phyloP scores from a whole-genome alignment of 2,888 invertebrate species.

The Lasioglossum vierecki region DNA sequence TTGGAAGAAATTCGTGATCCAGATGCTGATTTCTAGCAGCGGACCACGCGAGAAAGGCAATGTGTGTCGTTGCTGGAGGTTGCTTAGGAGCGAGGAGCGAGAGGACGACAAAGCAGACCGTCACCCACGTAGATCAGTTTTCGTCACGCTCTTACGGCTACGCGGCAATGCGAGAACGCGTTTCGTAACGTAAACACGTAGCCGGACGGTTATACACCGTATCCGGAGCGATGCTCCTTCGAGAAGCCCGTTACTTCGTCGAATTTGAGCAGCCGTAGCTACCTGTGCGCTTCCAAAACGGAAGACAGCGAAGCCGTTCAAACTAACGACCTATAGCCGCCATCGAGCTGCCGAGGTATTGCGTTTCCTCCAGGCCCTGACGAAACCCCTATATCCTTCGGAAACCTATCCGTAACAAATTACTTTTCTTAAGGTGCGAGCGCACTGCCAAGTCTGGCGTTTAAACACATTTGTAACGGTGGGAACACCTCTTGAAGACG shows the following conservation, averaged over 20 bases:
- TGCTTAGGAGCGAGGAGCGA: constrained; percentile 36
- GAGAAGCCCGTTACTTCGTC: constrained; percentile 58
- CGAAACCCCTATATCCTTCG: constrained; percentile 4
- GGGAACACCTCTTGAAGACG: no score
- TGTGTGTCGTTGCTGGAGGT: constrained; percentile 15
- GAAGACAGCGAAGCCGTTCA: constrained; percentile 58
- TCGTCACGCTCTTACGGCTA: constrained; percentile 76
- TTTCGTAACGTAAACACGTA: constrained; percentile 69
- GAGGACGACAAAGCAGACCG: constrained; percentile 35
- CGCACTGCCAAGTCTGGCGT: background rate
- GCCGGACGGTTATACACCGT: constrained; percentile 32
- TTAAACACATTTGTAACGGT: no score
- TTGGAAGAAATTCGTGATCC: constrained; percentile 1
- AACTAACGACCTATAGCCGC: constrained; percentile 22
- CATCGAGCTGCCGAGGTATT: background rate
- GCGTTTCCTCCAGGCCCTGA: constrained; percentile 2
- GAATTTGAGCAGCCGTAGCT: constrained; percentile 48
- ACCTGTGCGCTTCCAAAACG: constrained; percentile 36
- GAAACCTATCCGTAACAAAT: background rate
- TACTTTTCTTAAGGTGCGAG: background rate
- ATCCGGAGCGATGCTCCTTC: constrained; percentile 38
- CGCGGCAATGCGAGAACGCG: constrained; percentile 67
- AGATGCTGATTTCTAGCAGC: constrained; percentile 1
- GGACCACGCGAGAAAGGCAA: constrained; percentile 36
- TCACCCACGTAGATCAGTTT: constrained; percentile 60